phyloP scores from a whole-genome alignment of 2,797 vertebrate genomes.

The Sebastes matsubarae region DNA sequence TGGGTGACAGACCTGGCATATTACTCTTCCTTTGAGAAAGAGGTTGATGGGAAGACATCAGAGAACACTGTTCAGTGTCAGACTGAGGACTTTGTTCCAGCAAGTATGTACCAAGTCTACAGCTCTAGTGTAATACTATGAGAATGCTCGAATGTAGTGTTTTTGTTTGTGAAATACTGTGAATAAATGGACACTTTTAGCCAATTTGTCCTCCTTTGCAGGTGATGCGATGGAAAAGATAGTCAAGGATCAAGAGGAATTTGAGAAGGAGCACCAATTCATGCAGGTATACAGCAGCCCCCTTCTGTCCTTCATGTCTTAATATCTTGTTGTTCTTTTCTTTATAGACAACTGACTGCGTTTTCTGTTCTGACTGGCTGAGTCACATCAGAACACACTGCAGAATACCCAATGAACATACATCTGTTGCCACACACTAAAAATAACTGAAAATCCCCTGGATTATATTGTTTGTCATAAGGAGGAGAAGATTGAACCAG shows the following conservation, averaged over 20 bases:
- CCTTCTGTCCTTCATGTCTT: background rate
- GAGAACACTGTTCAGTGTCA: constrained; percentile 60
- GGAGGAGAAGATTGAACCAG: constrained; percentile 85
- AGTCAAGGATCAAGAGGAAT: constrained; percentile 90
- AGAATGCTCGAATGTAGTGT: background rate
- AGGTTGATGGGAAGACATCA: constrained; percentile 68
- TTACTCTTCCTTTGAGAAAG: constrained; percentile 91
- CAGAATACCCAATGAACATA: too few species aligned
- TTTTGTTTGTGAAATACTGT: background rate
- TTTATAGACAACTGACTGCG: too few species aligned
- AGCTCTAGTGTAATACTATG: background rate
- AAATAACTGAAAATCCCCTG: too few species aligned
- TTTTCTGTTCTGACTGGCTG: too few species aligned
- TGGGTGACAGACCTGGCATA: constrained; percentile 99
- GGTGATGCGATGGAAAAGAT: constrained; percentile 90
- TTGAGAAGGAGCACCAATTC: constrained; percentile 92
- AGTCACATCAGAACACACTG: too few species aligned
- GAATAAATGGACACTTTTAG: background rate
- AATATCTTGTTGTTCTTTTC: background rate
- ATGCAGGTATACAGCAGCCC: constrained; percentile 85
- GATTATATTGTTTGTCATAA: too few species aligned
- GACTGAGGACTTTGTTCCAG: constrained; percentile 87
- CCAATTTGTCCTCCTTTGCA: constrained; percentile 47
- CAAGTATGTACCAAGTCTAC: constrained; percentile 80
- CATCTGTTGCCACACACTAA: too few species aligned